A percentile compares a stretch with the other conserved stretches of the same genome.
phyloP scores from a whole-genome alignment of 1,140 invertebrate genomes.

The Hypsibius dujardini region DNA sequence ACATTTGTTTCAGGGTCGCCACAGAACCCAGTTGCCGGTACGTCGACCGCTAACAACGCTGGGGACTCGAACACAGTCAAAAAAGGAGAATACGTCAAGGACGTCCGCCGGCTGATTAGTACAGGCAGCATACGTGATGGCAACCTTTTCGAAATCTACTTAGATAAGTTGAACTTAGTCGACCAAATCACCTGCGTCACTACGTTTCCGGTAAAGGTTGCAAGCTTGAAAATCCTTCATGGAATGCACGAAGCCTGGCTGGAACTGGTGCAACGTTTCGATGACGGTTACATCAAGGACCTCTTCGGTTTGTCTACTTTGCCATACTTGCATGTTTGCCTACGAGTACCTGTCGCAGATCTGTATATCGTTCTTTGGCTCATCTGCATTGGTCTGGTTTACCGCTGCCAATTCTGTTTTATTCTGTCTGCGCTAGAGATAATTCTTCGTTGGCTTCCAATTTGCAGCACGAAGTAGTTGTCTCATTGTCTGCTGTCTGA shows the following conservation, averaged over 20 bases:
- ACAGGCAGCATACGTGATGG: neutral
- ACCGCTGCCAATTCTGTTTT: too few species aligned
- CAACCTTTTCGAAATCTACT: constrained; percentile 10
- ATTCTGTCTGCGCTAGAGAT: too few species aligned
- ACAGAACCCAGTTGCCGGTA: neutral
- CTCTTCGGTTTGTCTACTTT: neutral
- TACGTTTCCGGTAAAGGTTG: neutral
- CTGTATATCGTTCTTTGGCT: too few species aligned
- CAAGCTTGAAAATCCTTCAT: neutral
- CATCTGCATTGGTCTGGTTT: too few species aligned
- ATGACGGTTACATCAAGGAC: constrained; percentile 3
- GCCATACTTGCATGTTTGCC: too few species aligned
- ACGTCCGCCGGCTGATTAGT: neutral
- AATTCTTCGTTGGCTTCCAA: too few species aligned
- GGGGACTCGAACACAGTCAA: neutral
- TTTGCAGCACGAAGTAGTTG: too few species aligned
- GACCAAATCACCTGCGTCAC: constrained; percentile 1
- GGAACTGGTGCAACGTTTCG: neutral
- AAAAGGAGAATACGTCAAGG: neutral
- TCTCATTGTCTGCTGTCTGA: too few species aligned
- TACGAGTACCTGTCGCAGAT: too few species aligned
- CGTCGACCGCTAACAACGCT: neutral
- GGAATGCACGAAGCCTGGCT: constrained; percentile 14
- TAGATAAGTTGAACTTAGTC: neutral
- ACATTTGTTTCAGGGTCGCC: neutral